Conservation (phyloP, 2,797 vertebrate species). For the Thalassophryne amazonica region DNA sequence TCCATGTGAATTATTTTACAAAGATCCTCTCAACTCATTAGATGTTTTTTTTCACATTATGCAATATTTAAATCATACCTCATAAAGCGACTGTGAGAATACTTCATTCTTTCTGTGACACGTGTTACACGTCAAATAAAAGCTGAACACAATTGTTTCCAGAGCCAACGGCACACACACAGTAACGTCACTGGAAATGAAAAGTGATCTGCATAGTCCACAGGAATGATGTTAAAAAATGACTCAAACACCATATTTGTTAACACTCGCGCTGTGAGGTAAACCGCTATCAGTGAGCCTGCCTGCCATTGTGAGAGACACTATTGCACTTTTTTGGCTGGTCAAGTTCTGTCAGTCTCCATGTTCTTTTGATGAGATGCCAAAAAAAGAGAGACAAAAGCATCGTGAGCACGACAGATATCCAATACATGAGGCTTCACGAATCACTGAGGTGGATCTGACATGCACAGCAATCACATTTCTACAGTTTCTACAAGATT, state of each 20-base stretch:
- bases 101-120: too few relatives aligned
- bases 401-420: slow-evolving; percentile 17
- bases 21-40: slow-evolving; percentile 1
- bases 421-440: background rate
- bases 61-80: background rate
- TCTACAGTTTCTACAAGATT: background rate
- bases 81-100: background rate
- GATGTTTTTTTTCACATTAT: slow-evolving; percentile 3
- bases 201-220: slow-evolving; percentile 72
- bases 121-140: too few relatives aligned
- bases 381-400: slow-evolving; percentile 20
- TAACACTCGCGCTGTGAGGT: slow-evolving; percentile 62
- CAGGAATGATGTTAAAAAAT: slow-evolving; percentile 63
- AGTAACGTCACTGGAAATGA: too few relatives aligned
- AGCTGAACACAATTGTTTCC: too few relatives aligned
- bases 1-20: slow-evolving; percentile 7
- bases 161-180: too few relatives aligned
- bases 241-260: slow-evolving; percentile 24
- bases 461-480: too few relatives aligned
- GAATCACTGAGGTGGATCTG: slow-evolving; percentile 10
- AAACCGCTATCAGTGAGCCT: slow-evolving; percentile 63
- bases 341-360: slow-evolving; percentile 63
- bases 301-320: slow-evolving; percentile 56
- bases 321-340: slow-evolving; percentile 75
- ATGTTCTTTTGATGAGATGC: slow-evolving; percentile 33